Base-by-base conservation (phyloP, 1,140 invertebrate species). In the Cephus cinctus region DNA sequence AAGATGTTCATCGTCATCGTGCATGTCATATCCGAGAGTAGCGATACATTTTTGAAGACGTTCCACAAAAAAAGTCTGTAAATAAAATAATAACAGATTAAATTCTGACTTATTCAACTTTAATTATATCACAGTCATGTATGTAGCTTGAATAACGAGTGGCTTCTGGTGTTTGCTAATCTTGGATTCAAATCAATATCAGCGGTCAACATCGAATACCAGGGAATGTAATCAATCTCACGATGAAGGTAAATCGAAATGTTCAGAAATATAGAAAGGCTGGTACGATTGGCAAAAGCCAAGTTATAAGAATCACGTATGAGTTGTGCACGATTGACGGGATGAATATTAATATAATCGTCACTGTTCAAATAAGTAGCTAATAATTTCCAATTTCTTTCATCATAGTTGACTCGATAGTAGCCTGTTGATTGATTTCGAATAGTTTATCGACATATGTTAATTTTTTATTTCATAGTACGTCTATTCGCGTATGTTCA, bases 291-390 rank as follows among this genome's bases (percentile, higher is more conserved):
- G 38, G 79, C 81, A 45, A 79, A 77, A 2, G 82, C 83, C 20
- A 92, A 76, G 54, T 84, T 83, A 50, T 89, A 83, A 4, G 84
- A 75, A 63, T 93, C 90, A 56, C 90, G 85, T 3, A 93, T 71
- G 1, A 92, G 69, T 66, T 92, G 88, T 1, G 86, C 88, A 44
- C 89, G 77, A 73, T 90, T 93, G 0, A 83, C 68, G 18, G 80
- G 69, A 56, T 86, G 79, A 41, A 93, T 88, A 1, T 55, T 60
- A 1, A 64, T 65, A 52, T 77, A 78, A 6, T 78, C 49, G 2
- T 66, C 53, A 15, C 58, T 54, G 23, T 69, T 73, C 11, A 85
- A 56, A 8, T 74, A 74, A 11, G 57, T 43, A 5, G 61, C 76
- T 8, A 85, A 68, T 2, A 79, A 63, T 14, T 73, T 51, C 82